Evolutionary conservation across 2,113 vertebrate genomes (phyloP).

Genomic region (Cardinalis cardinalis): DNA sequence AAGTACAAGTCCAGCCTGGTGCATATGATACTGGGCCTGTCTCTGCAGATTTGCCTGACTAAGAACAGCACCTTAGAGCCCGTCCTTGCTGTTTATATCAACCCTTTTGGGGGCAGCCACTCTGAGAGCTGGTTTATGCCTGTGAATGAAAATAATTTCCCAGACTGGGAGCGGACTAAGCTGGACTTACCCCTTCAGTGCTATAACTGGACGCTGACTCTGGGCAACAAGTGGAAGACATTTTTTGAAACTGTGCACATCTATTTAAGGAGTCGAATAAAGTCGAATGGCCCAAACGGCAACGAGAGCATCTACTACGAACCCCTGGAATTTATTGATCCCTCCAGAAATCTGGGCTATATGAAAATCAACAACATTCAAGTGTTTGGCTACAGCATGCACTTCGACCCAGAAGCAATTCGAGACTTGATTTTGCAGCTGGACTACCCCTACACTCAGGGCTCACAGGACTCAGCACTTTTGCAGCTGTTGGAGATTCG

Average conservation of each 20-base stretch:
- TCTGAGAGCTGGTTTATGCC: constrained; percentile 98
- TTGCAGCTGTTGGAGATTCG: constrained; percentile 92
- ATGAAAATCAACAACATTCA: constrained; percentile 98
- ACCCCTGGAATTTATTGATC: constrained; percentile 88
- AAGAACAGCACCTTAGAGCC: constrained; percentile 98
- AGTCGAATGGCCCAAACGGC: constrained; percentile 75
- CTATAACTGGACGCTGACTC: constrained; percentile 93
- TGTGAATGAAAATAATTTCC: constrained; percentile 87
- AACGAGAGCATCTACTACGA: constrained; percentile 93
- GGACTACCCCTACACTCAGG: constrained; percentile 97
- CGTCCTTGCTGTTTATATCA: constrained; percentile 89
- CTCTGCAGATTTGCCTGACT: constrained; percentile 93
- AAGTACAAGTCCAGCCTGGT: constrained; percentile 97
- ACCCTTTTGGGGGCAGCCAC: constrained; percentile 96
- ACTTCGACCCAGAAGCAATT: constrained; percentile 95
- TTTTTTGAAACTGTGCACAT: constrained; percentile 98
- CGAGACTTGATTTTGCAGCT: constrained; percentile 94
- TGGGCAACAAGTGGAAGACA: constrained; percentile 97
- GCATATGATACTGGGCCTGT: constrained; percentile 94
- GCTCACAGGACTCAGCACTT: constrained; percentile 94
- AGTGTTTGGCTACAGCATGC: constrained; percentile 98
- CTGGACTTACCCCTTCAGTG: constrained; percentile 93
- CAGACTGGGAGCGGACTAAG: constrained; percentile 92
- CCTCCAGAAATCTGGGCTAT: constrained; percentile 90
- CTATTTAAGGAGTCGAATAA: constrained; percentile 92